A percentile compares a stretch with the other conserved stretches of the same genome.
These are phyloP conservation scores for Vicugna pacos DNA, from an alignment of 2,113 vertebrate species.

Conservation along the genomic window DNA sequence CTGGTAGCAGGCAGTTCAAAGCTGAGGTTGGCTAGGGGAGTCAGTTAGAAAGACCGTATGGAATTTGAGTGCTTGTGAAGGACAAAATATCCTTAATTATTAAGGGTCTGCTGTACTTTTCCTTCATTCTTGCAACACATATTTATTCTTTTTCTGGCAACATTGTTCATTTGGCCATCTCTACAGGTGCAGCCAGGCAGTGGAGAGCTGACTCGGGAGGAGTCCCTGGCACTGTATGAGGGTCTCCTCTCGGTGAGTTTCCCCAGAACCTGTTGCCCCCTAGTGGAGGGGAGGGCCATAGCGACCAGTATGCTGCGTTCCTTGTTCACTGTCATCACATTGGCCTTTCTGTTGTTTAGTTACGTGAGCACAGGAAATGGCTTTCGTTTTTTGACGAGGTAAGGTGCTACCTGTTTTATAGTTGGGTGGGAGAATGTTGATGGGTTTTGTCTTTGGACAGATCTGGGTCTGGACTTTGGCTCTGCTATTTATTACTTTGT, in stretches of 20 bases:
- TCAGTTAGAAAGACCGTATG: background rate
- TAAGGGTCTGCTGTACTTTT: background rate
- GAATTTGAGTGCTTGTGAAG: background rate
- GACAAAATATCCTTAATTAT: background rate
- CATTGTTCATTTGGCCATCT: background rate
- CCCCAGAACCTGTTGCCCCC: too few relatives aligned
- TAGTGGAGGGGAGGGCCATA: background rate
- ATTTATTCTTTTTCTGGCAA: background rate
- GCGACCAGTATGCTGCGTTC: background rate
- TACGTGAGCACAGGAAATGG: too few relatives aligned
- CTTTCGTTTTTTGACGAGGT: background rate
- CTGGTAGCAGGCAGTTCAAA: background rate
- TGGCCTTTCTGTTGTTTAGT: background rate
- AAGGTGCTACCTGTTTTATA: background rate
- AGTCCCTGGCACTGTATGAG: background rate
- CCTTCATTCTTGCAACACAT: background rate
- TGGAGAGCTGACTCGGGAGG: background rate
- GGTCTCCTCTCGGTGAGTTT: background rate
- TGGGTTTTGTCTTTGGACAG: background rate
- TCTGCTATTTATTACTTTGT: background rate
- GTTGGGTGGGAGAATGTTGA: background rate
- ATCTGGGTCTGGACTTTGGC: conserved; percentile 7
- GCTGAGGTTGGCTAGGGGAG: background rate
- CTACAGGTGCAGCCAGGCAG: fast-evolving
- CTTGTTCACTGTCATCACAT: too few relatives aligned